Evolutionary conservation across 2,888 invertebrate genomes (phyloP).

Genomic region (Nycteola revayana): DNA sequence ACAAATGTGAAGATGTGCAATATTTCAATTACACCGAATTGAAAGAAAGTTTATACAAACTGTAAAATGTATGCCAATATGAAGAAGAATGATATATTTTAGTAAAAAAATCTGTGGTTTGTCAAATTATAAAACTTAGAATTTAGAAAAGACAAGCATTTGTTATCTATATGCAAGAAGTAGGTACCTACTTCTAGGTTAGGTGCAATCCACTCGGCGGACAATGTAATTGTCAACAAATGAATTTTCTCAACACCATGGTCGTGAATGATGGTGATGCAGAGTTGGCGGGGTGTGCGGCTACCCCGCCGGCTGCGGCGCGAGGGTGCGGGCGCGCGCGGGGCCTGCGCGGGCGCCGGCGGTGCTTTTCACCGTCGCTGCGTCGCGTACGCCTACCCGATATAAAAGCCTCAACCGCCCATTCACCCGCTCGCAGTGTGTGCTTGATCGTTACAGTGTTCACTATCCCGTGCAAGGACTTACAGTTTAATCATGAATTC

Average conservation of each 20-base stretch:
- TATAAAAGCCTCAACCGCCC: slow-evolving; percentile 78
- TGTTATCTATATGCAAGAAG: too few species aligned
- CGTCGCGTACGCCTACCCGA: slow-evolving; percentile 67
- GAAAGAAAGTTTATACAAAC: too few species aligned
- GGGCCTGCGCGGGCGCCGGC: slow-evolving; percentile 52
- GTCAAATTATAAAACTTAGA: too few species aligned
- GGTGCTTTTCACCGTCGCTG: slow-evolving; percentile 69
- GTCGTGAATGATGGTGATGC: slow-evolving; percentile 16
- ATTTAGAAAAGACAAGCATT: too few species aligned
- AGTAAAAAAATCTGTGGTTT: too few species aligned
- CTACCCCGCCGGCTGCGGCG: slow-evolving; percentile 19
- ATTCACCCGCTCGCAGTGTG: slow-evolving; percentile 82
- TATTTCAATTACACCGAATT: slow-evolving; percentile 12
- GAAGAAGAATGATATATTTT: too few species aligned
- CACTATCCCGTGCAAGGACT: slow-evolving; percentile 75
- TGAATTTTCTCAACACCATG: slow-evolving; percentile 17
- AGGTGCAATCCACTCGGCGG: too few species aligned
- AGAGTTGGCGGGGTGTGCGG: slow-evolving; percentile 21
- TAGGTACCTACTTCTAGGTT: too few species aligned
- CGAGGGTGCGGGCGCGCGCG: slow-evolving; percentile 31
- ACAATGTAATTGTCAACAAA: slow-evolving; percentile 2
- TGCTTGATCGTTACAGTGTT: slow-evolving; percentile 79
- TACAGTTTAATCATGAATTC: slow-evolving; percentile 77
- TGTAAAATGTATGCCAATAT: too few species aligned
- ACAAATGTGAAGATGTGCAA: slow-evolving; percentile 16